Base-by-base conservation (phyloP, 2,113 vertebrate species). In the Psettodes erumei region DNA sequence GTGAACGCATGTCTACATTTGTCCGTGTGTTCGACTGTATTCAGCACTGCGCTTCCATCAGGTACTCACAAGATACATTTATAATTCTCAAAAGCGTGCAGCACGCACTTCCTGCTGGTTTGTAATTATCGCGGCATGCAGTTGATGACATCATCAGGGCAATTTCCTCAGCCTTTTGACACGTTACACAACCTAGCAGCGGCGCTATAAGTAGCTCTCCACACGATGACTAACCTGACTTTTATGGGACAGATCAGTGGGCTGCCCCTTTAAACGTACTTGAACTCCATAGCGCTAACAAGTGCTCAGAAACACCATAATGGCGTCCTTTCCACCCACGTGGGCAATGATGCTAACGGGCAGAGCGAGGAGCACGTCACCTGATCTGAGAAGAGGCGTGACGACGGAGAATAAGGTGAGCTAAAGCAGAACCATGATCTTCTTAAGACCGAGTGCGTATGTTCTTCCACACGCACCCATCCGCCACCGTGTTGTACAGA, bases 1-100 rank as follows among this genome's bases (percentile, higher is more conserved):
- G 30, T 38, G 71, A 19, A 33, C 30, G 28, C 18, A 23, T 58
- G 25, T 43, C 33, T 53, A 33, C 5, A 70, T 64, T 40, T 40
- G 21, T 58, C 12, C n/a, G 37, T 70, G 65, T n/a, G 32, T 62
- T 37, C n/a, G n/a, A n/a, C n/a, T n/a, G n/a, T n/a, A 48, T 23
- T 43, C 25, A 56, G 5, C 7, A 8, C n/a, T 40, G 10, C 0
- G 54, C 19, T 21, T 55, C 25, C 25, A n/a, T n/a, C n/a, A n/a
- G n/a, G n/a, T n/a, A n/a, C n/a, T n/a, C n/a, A n/a, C n/a, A n/a
- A n/a, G n/a, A n/a, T n/a, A n/a, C n/a, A n/a, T n/a, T n/a, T n/a
- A n/a, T n/a, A n/a, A n/a, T n/a, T n/a, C n/a, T n/a, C n/a, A n/a
- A n/a, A n/a, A n/a, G n/a, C n/a, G n/a, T 38, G 37, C 19, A 43